Evolutionary conservation across 2,113 vertebrate genomes (phyloP), one percentile per base, ranked within the genome.

Genomic region (Meles meles): DNA sequence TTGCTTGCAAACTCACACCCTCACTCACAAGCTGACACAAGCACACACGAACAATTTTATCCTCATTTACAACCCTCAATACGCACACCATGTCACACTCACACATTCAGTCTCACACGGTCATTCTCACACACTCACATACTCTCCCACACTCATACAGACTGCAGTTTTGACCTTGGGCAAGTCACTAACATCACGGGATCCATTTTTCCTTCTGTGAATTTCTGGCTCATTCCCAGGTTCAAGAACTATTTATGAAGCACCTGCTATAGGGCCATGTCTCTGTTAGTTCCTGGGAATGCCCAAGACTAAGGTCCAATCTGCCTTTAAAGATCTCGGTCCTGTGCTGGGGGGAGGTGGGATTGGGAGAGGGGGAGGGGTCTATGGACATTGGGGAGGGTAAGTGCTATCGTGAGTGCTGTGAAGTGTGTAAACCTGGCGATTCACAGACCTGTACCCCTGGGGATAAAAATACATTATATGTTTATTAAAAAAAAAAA

Each of bases 241-340:
- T 44, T 67, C 57, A 31, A 69, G 37, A 57, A 6, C 5, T 49
- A 37, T 23, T 57, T 59, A 37, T 4, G 9, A 59, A 31, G 37
- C 23, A 25, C 39, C 37, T 17, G 0, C 59, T 44, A 8, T 17
- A 9, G 29, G 29, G 17, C 8, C 39, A 18, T 29, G n/a, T 44
- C 59, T 57, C 8, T 44, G 42, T n/a, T n/a, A 2, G 65, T 25
- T 72, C 52, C 52, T 39, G 25, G 93, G 67, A 29, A 20, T 12
- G 11, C 7, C 0, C 21, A 76, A 7, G 29, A 12, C 5, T 23
- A 42, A 21, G 17, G 11, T 1, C 29, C 8, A n/a, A 47, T 12
- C 27, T 37, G 42, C 20, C 77, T 29, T 80, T 23, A 44, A 29
- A 17, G 14, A 29, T 21, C 23, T 44, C 3, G 4, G 52, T n/a